Percentiles rank a stretch among this genome's conserved stretches.
These are phyloP conservation scores for Sebastes kiyomatsui DNA, from an alignment of 2,797 vertebrate genomes.

Conservation along the genomic window DNA sequence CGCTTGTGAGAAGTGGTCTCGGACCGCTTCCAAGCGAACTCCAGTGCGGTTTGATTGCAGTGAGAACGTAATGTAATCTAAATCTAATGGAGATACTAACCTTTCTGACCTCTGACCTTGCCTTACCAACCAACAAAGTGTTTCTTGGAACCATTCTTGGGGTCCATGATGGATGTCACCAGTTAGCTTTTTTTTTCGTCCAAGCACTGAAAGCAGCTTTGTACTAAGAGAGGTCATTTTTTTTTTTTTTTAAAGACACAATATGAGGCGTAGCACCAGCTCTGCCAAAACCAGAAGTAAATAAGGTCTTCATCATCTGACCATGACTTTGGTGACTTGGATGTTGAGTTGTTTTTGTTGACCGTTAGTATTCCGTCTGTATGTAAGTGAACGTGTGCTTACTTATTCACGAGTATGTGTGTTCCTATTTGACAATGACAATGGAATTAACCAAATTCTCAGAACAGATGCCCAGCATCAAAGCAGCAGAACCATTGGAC, in stretches of 20 bases:
- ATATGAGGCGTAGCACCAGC: not conserved
- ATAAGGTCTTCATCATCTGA: not conserved
- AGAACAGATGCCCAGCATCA: constrained; percentile 20
- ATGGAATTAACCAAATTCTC: not conserved
- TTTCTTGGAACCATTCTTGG: too few relatives aligned
- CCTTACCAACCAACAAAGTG: not conserved
- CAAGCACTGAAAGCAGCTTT: not conserved
- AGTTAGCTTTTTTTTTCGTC: not conserved
- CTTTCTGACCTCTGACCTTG: not conserved
- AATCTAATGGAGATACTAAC: too few relatives aligned
- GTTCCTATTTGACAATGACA: not conserved
- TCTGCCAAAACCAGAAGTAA: not conserved
- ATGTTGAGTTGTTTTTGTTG: not conserved
- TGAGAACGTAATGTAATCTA: too few relatives aligned
- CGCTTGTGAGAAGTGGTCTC: too few relatives aligned
- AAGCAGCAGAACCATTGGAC: constrained; percentile 1
- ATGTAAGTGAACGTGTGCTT: not conserved
- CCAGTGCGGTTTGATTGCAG: too few relatives aligned
- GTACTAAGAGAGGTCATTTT: not conserved
- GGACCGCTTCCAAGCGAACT: too few relatives aligned
- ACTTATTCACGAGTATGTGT: not conserved
- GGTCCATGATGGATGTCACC: not conserved
- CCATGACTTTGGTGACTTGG: not conserved
- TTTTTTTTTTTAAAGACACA: not conserved
- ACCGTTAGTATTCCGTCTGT: not conserved